Base-by-base conservation (phyloP, 35 echinoderm and acorn worm species). In the Nesometra sesokonis region DNA sequence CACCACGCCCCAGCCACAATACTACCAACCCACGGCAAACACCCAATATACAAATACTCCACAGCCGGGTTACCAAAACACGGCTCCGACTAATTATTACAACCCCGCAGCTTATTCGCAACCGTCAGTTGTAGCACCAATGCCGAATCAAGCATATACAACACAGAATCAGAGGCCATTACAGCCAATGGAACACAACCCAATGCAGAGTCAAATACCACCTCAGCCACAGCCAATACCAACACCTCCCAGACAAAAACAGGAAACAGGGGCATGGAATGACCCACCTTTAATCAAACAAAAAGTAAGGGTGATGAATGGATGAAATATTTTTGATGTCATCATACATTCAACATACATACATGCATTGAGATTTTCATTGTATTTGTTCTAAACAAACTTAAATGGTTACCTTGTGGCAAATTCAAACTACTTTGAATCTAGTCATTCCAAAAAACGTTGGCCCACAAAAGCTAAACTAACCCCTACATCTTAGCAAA, bases 221-320 rank as follows among this genome's bases (percentile, higher is more conserved):
- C 1, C 9, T 15, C 4, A 15, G 8, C 52, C 7, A 27, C 52
- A 67, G 21, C 52, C 52, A 2, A 67, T 67, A 67, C 2, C 52
- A 19, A 13, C 52, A 27, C 9, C 52, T 83, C 33, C 32, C 52
- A 83, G 78, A 82, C 87, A n/a, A 67, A 86, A 82, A 34, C 79
- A 57, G 36, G 32, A 84, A 78, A 36, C 23, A 84, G 82, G 84
- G 82, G 92, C 88, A 5, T 99, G 96, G 96, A 97, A 99, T 82
- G 95, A 98, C 80, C 92, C 95, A 39, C 95, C 95, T 82, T 21
- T 86, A 0, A 37, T 98, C 33, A 98, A 91, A 87, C 89, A 93
- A 79, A 97, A 97, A 84, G 89, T 83, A 83, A 32, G 33, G 35
- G 4, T 43, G 15, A 43, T n/a, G n/a, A n/a, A n/a, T n/a, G n/a